These are phyloP conservation scores for Cabera pusaria DNA, from an alignment of 2,888 invertebrate genomes.

Conservation along the genomic window DNA sequence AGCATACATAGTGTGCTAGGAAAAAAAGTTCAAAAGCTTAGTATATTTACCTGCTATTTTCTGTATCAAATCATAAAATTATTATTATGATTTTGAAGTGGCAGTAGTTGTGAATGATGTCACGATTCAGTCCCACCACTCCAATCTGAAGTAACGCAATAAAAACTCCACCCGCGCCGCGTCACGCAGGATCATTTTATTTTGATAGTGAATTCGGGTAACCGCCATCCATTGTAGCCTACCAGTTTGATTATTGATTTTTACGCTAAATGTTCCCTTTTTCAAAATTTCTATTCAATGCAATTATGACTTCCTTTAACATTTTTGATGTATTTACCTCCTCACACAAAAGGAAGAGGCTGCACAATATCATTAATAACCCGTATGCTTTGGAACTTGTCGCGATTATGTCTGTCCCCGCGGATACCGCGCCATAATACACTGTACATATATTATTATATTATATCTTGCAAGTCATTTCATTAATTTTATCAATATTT, in stretches of 20 bases:
- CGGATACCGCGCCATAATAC: slow-evolving; percentile 26
- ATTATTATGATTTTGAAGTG: neutral
- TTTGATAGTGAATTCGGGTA: slow-evolving; percentile 77
- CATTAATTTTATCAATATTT: slow-evolving; percentile 14
- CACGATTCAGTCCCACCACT: slow-evolving; percentile 61
- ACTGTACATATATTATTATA: too few relatives aligned
- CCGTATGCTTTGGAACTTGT: slow-evolving; percentile 67
- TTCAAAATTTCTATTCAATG: slow-evolving; percentile 67
- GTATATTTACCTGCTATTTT: too few relatives aligned
- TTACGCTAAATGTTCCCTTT: slow-evolving; percentile 80
- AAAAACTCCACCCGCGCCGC: slow-evolving; percentile 77
- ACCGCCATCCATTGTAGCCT: slow-evolving; percentile 70
- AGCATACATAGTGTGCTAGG: too few relatives aligned
- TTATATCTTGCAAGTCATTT: slow-evolving; percentile 43
- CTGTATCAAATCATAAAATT: too few relatives aligned
- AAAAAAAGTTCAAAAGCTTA: too few relatives aligned
- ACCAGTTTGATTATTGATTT: slow-evolving; percentile 80
- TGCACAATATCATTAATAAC: slow-evolving; percentile 78
- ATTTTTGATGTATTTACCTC: slow-evolving; percentile 65
- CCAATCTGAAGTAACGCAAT: slow-evolving; percentile 53
- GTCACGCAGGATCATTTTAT: slow-evolving; percentile 72
- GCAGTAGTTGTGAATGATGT: slow-evolving; percentile 39
- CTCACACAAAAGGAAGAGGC: slow-evolving; percentile 57
- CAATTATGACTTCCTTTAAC: slow-evolving; percentile 74
- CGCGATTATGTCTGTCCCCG: slow-evolving; percentile 54